A percentile compares a stretch with the other conserved stretches of the same genome.
phyloP scores from a whole-genome alignment of 2,888 invertebrate species.

The Nebria brevicollis region DNA sequence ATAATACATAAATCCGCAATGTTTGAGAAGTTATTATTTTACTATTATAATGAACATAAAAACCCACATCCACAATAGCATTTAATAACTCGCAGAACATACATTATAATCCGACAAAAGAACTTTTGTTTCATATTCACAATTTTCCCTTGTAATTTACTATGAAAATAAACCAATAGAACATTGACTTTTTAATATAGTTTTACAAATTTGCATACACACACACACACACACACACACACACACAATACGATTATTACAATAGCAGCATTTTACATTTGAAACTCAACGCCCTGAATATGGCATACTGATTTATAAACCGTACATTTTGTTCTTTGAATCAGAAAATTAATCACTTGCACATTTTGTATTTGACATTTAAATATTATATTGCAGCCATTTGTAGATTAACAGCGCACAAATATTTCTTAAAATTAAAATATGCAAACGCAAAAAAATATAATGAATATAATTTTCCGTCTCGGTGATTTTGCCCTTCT shows the following conservation, averaged over 20 bases:
- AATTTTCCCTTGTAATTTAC: background rate
- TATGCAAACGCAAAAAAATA: background rate
- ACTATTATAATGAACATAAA: background rate
- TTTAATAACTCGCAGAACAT: background rate
- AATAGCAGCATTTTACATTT: background rate
- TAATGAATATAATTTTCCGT: background rate
- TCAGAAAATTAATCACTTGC: constrained; percentile 29
- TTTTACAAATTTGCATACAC: background rate
- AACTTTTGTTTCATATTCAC: background rate
- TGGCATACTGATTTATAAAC: background rate
- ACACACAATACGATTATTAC: background rate
- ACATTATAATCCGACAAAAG: background rate
- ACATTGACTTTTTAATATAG: background rate
- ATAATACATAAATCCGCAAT: background rate
- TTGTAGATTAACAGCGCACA: background rate
- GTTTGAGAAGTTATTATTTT: background rate
- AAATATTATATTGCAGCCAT: background rate
- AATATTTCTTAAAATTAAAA: background rate
- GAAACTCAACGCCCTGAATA: background rate
- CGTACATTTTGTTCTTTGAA: constrained; percentile 15
- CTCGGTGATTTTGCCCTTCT: background rate
- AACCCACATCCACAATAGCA: background rate
- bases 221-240: too few species aligned
- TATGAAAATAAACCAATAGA: background rate
- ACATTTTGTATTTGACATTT: background rate